Evolutionary conservation across 2,797 vertebrate genomes (phyloP).

Genomic region (Thalassophryne amazonica): DNA sequence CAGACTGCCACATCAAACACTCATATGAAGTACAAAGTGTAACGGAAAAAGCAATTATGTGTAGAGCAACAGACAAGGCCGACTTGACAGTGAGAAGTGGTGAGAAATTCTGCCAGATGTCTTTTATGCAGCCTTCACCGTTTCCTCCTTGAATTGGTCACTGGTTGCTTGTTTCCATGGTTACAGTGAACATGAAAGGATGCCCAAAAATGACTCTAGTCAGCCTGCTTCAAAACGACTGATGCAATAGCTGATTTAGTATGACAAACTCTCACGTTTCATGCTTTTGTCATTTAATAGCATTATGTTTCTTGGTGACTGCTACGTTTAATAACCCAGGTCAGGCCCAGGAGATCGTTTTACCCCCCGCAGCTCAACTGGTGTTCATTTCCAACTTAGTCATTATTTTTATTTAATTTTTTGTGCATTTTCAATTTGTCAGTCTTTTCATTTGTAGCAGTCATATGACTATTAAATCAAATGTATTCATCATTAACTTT

Average conservation of each 20-base stretch:
- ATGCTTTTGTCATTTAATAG: neutral
- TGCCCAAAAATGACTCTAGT: constrained; percentile 39
- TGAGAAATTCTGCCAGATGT: neutral
- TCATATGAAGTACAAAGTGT: neutral
- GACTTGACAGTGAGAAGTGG: neutral
- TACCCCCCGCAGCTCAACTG: too few relatives aligned
- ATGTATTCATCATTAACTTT: too few relatives aligned
- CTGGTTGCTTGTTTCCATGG: constrained; percentile 63
- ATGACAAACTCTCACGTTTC: neutral
- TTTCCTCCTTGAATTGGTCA: constrained; percentile 37
- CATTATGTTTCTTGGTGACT: too few relatives aligned
- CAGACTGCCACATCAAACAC: constrained; percentile 17
- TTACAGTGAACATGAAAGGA: constrained; percentile 49
- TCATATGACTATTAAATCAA: too few relatives aligned
- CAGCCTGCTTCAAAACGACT: constrained; percentile 30
- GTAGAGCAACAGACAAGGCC: neutral
- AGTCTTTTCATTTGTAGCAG: too few relatives aligned
- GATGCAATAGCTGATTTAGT: constrained; percentile 47
- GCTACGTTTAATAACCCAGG: too few relatives aligned
- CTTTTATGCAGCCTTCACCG: constrained; percentile 19
- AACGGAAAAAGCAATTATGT: neutral
- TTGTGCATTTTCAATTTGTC: too few relatives aligned
- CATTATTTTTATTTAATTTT: too few relatives aligned
- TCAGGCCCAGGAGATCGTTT: too few relatives aligned
- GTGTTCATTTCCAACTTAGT: too few relatives aligned